Percentiles rank a stretch among this genome's conserved stretches.
phyloP scores from a whole-genome alignment of 1,140 invertebrate genomes.

The Drosophila bipectinata region DNA sequence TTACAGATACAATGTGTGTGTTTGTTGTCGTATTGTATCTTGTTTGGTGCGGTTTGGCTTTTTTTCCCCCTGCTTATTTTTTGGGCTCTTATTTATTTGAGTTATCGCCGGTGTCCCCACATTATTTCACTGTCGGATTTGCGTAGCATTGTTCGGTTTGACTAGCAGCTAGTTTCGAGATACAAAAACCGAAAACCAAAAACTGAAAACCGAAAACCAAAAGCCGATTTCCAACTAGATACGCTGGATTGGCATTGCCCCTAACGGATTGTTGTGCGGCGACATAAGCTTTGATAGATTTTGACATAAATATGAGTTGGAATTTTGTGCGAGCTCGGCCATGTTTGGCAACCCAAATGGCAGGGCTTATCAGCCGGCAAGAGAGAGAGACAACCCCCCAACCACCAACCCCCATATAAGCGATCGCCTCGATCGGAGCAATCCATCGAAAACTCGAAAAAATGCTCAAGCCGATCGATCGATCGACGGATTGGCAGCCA shows the following conservation, averaged over 20 bases:
- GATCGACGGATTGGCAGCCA: constrained; percentile 55
- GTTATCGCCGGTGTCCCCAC: constrained; percentile 53
- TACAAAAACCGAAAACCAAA: constrained; percentile 17
- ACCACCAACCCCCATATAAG: constrained; percentile 17
- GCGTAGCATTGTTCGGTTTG: constrained; percentile 66
- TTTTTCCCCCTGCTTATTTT: constrained; percentile 9
- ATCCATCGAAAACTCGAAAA: neutral
- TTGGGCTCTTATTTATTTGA: constrained; percentile 39
- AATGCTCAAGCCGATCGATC: constrained; percentile 1
- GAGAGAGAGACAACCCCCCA: constrained; percentile 15
- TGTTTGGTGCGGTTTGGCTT: neutral
- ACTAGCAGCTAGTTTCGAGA: constrained; percentile 33
- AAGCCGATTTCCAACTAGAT: constrained; percentile 50
- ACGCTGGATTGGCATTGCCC: constrained; percentile 34
- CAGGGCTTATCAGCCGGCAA: constrained; percentile 60
- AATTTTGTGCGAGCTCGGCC: constrained; percentile 61
- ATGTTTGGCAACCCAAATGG: constrained; percentile 56
- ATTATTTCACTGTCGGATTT: constrained; percentile 81
- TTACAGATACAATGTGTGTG: constrained; percentile 35
- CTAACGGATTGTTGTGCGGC: constrained; percentile 70
- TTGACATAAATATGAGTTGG: constrained; percentile 81
- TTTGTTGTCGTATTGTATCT: constrained; percentile 12
- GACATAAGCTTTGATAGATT: constrained; percentile 82
- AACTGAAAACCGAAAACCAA: constrained; percentile 27
- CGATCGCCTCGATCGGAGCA: constrained; percentile 36